phyloP scores from a whole-genome alignment of 2,888 invertebrate species.

The Agrotis segetum region DNA sequence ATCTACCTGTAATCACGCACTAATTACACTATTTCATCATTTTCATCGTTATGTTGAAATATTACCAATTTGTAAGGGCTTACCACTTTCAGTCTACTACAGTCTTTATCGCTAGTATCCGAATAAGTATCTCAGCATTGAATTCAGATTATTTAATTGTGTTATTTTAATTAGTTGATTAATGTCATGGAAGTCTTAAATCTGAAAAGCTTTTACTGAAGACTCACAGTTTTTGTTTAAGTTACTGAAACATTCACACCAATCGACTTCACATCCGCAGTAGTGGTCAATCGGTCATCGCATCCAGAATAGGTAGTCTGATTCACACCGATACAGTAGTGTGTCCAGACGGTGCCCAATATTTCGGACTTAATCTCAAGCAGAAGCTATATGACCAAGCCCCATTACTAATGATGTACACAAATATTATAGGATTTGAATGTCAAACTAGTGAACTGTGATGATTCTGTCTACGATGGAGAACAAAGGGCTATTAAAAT shows the following conservation, averaged over 20 bases:
- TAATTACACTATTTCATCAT: background rate
- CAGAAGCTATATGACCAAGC: conserved; percentile 35
- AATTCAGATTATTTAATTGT: no score
- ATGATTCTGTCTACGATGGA: conserved; percentile 25
- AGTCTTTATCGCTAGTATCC: no score
- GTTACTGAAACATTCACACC: background rate
- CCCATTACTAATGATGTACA: conserved; percentile 56
- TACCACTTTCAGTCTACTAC: no score
- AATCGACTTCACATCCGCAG: background rate
- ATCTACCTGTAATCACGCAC: no score
- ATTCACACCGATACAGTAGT: conserved; percentile 37
- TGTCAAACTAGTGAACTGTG: conserved; percentile 37
- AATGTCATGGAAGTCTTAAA: no score
- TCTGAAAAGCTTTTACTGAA: background rate
- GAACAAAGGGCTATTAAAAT: conserved; percentile 38
- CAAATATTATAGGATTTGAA: conserved; percentile 47
- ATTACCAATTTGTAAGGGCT: no score
- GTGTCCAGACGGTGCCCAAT: conserved; percentile 55
- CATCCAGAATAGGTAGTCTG: conserved; percentile 59
- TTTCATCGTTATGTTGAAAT: background rate
- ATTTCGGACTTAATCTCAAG: conserved; percentile 54
- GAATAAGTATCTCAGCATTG: no score
- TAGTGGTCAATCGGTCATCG: conserved; percentile 4
- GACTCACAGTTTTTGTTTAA: background rate
- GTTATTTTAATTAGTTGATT: no score